Conservation (phyloP, 2,113 vertebrate genomes). For the Limanda limanda region DNA sequence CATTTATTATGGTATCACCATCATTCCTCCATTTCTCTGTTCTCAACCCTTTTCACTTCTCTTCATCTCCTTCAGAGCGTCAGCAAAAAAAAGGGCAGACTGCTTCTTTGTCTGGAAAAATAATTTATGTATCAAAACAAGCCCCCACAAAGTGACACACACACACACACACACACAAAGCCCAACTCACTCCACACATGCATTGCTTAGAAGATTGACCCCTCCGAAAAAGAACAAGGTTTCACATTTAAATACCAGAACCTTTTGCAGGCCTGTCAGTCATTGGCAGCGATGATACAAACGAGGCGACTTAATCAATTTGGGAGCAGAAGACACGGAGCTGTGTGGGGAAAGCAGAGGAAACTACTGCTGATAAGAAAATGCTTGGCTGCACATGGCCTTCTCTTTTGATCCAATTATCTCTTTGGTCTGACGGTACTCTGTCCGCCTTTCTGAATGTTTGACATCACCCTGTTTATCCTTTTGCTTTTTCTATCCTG, state of each 20-base stretch:
- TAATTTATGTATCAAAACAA: slow-evolving; percentile 53
- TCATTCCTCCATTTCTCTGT: not conserved
- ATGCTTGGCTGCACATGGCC: slow-evolving; percentile 46
- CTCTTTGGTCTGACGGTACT: slow-evolving; percentile 38
- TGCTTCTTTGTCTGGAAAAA: slow-evolving; percentile 43
- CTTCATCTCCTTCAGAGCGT: slow-evolving; percentile 23
- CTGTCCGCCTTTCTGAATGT: slow-evolving; percentile 31
- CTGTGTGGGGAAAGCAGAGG: slow-evolving; percentile 50
- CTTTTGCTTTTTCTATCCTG: not conserved
- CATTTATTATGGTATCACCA: slow-evolving; percentile 18
- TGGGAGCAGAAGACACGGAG: slow-evolving; percentile 65
- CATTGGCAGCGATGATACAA: slow-evolving; percentile 39
- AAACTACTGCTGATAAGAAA: slow-evolving; percentile 72
- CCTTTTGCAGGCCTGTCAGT: slow-evolving; percentile 73
- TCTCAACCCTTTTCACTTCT: slow-evolving; percentile 24
- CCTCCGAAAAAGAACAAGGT: slow-evolving; percentile 59
- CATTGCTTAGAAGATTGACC: slow-evolving; percentile 61
- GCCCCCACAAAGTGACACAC: slow-evolving; percentile 35
- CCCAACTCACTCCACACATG: slow-evolving; percentile 6
- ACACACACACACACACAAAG: slow-evolving; percentile 34
- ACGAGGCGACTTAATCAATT: slow-evolving; percentile 52
- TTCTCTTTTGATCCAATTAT: slow-evolving; percentile 68
- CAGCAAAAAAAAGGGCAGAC: not conserved
- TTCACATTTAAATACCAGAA: slow-evolving; percentile 75
- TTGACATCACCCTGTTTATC: slow-evolving; percentile 33